A percentile compares a stretch with the other conserved stretches of the same genome.
phyloP scores from a whole-genome alignment of 64 coral and sea anemone species.

The Montipora capricornis region DNA sequence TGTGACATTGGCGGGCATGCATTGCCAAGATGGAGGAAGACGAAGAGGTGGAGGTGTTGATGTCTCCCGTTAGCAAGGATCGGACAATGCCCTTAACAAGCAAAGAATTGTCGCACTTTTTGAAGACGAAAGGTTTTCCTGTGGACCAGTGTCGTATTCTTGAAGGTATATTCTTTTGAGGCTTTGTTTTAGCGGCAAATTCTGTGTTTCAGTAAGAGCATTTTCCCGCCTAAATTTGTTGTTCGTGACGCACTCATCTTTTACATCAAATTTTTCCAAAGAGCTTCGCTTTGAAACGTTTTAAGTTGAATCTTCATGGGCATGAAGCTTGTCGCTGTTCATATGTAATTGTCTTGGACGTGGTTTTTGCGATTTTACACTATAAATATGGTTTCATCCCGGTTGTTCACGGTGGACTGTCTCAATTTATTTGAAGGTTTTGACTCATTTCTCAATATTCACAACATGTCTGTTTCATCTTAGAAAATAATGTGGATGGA shows the following conservation, averaged over 20 bases:
- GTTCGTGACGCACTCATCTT: neutral
- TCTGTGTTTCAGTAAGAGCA: neutral
- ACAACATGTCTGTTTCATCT: too few relatives aligned
- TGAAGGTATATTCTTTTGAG: slow-evolving; percentile 22
- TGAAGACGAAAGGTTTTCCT: slow-evolving; percentile 26
- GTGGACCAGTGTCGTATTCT: neutral
- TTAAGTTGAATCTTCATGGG: too few relatives aligned
- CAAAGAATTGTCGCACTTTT: neutral
- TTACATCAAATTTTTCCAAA: too few relatives aligned
- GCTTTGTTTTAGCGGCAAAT: neutral
- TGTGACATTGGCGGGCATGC: neutral
- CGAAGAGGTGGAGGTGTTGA: neutral
- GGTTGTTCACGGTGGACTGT: too few relatives aligned
- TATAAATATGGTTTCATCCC: too few relatives aligned
- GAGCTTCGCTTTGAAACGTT: too few relatives aligned
- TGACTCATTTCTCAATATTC: too few relatives aligned
- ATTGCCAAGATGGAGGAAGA: slow-evolving; percentile 13
- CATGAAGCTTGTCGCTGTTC: too few relatives aligned
- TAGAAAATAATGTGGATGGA: neutral
- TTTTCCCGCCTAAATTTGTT: neutral
- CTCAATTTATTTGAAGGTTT: too few relatives aligned
- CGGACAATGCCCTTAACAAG: neutral
- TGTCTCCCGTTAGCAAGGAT: neutral
- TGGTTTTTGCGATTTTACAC: too few relatives aligned
- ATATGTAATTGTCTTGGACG: too few relatives aligned